Conservation (phyloP, 1,140 invertebrate genomes). For the Cepaea nemoralis region DNA sequence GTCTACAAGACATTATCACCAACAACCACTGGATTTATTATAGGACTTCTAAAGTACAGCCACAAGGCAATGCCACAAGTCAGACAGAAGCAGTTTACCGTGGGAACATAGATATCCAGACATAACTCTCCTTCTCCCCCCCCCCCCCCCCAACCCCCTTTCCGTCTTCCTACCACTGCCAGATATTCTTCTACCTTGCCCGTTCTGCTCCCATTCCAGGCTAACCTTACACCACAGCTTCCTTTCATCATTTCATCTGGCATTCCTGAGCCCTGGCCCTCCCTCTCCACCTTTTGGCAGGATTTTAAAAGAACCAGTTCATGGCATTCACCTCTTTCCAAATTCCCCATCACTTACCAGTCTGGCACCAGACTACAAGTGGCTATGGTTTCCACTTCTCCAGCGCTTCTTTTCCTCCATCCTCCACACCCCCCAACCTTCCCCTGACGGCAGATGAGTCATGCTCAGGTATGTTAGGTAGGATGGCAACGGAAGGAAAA, state of each 20-base stretch:
- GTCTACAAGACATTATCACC: too few relatives aligned
- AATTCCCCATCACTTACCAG: neutral
- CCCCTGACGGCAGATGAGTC: neutral
- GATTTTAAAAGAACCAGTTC: too few relatives aligned
- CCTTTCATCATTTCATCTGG: neutral
- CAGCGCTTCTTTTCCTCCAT: too few relatives aligned
- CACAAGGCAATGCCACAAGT: too few relatives aligned
- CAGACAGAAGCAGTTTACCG: too few relatives aligned
- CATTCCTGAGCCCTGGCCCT: neutral
- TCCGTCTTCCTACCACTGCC: too few relatives aligned
- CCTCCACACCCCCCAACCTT: neutral
- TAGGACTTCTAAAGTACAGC: too few relatives aligned
- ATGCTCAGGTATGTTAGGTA: conserved; percentile 9
- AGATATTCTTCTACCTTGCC: too few relatives aligned
- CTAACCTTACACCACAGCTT: neutral
- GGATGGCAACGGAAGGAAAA: neutral
- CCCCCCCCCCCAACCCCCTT: neutral
- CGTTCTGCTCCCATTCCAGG: neutral
- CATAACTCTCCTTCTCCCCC: neutral
- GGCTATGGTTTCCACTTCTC: neutral
- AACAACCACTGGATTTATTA: too few relatives aligned
- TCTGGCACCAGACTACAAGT: conserved; percentile 5
- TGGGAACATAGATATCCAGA: too few relatives aligned
- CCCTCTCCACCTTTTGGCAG: too few relatives aligned
- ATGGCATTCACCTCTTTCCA: conserved; percentile 3